These are phyloP conservation scores for Caiman crocodilus DNA, from an alignment of 2,797 vertebrate species.

Conservation along the genomic window DNA sequence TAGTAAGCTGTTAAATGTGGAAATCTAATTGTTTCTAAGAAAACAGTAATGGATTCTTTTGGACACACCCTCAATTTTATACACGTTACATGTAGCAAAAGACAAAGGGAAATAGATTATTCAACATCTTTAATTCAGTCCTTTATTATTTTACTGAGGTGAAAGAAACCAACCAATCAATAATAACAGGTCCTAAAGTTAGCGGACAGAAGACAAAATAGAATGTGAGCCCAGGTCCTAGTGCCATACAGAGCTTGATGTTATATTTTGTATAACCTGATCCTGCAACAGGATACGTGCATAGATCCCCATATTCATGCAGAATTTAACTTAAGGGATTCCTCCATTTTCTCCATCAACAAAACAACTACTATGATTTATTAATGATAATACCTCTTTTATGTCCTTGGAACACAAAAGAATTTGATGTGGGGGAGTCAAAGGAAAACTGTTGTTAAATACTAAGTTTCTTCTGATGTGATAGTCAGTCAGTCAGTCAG, in stretches of 20 bases:
- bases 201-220: neutral
- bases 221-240: neutral
- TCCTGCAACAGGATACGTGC: neutral
- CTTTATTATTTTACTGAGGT: neutral
- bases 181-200: neutral
- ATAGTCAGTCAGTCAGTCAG: no score
- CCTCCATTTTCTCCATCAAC: neutral
- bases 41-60: neutral
- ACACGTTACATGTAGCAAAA: neutral
- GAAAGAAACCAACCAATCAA: neutral
- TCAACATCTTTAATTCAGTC: neutral
- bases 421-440: neutral
- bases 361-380: neutral
- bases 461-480: neutral
- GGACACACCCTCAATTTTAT: neutral
- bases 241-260: neutral
- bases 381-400: neutral
- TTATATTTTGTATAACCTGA: neutral
- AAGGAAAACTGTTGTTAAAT: neutral
- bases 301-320: no score
- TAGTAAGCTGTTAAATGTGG: neutral
- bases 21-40: neutral
- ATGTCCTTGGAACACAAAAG: neutral
- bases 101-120: neutral
- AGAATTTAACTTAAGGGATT: neutral